Evolutionary conservation across 2,113 vertebrate species (phyloP).

Genomic region (Desmodus rotundus): DNA sequence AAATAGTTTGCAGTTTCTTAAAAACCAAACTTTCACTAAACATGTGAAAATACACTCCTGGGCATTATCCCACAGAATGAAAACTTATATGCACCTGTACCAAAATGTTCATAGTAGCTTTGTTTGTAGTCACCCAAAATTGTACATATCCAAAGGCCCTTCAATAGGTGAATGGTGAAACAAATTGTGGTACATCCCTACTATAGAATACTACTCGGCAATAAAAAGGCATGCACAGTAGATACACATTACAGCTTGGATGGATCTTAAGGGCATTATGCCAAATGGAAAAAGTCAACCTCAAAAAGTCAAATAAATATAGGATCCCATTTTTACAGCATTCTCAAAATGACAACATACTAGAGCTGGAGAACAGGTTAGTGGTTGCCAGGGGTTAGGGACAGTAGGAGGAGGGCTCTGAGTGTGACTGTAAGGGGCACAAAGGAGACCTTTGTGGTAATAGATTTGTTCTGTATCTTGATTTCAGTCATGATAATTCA

Average conservation of each 20-base stretch:
- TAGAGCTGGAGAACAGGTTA: not conserved
- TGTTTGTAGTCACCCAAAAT: not conserved
- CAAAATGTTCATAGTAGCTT: not conserved
- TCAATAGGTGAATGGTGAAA: not conserved
- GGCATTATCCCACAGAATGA: not conserved
- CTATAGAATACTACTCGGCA: not conserved
- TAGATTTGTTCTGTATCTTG: not conserved
- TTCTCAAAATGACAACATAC: not conserved
- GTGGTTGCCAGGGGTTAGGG: not conserved
- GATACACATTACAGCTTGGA: not conserved
- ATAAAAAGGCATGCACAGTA: not conserved
- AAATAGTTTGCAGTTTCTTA: not conserved
- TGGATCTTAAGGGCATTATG: not conserved
- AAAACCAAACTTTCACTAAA: not conserved
- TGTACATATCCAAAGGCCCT: not conserved
- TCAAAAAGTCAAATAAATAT: not conserved
- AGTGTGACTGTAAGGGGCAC: not conserved
- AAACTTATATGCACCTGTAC: not conserved
- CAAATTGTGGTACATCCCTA: accelerated
- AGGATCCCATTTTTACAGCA: not conserved
- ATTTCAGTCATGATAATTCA: not conserved
- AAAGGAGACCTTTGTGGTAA: not conserved
- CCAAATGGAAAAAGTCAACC: not conserved
- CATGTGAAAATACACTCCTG: not conserved
- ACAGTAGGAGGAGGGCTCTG: accelerated